phyloP scores from a whole-genome alignment of 2,888 invertebrate genomes.

The Dicycla oo region DNA sequence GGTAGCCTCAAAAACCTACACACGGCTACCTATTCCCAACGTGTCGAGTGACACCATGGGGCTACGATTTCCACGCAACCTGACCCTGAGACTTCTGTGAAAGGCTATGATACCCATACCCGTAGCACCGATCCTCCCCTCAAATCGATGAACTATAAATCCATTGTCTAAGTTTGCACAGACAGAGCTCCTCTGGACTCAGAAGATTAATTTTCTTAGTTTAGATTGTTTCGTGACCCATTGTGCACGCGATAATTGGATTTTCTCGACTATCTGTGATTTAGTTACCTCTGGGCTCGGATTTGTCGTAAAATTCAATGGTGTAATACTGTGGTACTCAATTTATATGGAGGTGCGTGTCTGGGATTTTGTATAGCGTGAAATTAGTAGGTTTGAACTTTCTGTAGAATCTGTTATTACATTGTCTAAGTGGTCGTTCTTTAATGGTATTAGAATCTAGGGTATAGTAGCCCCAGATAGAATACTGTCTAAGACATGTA shows the following conservation, averaged over 20 bases:
- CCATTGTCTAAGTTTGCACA: constrained; percentile 90
- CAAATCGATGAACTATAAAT: constrained; percentile 90
- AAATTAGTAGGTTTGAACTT: constrained; percentile 31
- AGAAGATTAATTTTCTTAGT: constrained; percentile 91
- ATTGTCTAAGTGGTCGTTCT: constrained; percentile 9
- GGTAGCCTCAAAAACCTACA: not conserved
- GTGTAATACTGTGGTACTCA: constrained; percentile 46
- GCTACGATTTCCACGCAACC: constrained; percentile 45
- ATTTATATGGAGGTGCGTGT: constrained; percentile 52
- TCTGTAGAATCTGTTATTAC: constrained; percentile 24
- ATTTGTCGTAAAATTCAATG: constrained; percentile 75
- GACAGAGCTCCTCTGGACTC: constrained; percentile 88
- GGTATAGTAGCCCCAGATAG: not conserved
- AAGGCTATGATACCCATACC: constrained; percentile 74
- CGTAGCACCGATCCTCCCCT: constrained; percentile 82
- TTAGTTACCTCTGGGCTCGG: constrained; percentile 84
- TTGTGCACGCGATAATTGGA: constrained; percentile 90
- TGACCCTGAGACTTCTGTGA: constrained; percentile 55
- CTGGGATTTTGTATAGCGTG: constrained; percentile 27
- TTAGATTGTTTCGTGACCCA: constrained; percentile 91
- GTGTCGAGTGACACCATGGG: constrained; percentile 33
- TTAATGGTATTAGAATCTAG: constrained; percentile 8
- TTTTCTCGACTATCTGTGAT: constrained; percentile 88
- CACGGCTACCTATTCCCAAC: not conserved
- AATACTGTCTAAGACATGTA: not conserved